Percentiles rank a stretch among this genome's conserved stretches.
phyloP scores from a whole-genome alignment of 2,888 invertebrate species.

The Diaphora mendica region DNA sequence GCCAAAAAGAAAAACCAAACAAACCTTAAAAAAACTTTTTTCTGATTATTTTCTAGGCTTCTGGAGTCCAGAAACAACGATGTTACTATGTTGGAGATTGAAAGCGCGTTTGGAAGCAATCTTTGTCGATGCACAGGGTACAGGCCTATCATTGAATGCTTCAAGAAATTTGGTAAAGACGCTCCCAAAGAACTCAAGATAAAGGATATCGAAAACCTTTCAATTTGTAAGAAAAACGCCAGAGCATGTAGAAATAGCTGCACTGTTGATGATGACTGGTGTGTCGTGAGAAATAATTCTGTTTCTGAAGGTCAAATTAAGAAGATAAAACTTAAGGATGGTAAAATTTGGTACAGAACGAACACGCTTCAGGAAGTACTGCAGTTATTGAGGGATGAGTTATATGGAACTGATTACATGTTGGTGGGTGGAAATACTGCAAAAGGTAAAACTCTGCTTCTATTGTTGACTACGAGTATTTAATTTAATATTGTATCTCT shows the following conservation, averaged over 20 bases:
- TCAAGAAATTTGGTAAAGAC: slow-evolving; percentile 86
- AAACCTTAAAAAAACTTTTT: not conserved
- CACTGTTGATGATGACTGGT: slow-evolving; percentile 61
- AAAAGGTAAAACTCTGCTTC: slow-evolving; percentile 76
- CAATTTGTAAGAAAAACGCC: slow-evolving; percentile 45
- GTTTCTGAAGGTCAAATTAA: slow-evolving; percentile 26
- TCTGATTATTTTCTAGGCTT: slow-evolving; percentile 58
- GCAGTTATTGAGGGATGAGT: slow-evolving; percentile 63
- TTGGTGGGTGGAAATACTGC: slow-evolving; percentile 90
- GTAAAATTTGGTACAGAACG: slow-evolving; percentile 83
- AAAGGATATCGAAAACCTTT: slow-evolving; percentile 16
- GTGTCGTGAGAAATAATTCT: slow-evolving; percentile 46
- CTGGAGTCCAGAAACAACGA: slow-evolving; percentile 67
- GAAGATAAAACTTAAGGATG: slow-evolving; percentile 59
- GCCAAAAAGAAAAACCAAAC: too few species aligned
- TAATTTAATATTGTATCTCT: not conserved
- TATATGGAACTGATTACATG: slow-evolving; percentile 76
- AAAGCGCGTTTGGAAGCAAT: slow-evolving; percentile 90
- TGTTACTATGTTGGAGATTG: slow-evolving; percentile 87
- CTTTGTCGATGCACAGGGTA: slow-evolving; percentile 91
- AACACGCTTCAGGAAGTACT: slow-evolving; percentile 76
- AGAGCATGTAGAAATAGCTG: slow-evolving; percentile 36
- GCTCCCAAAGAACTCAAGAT: slow-evolving; percentile 58
- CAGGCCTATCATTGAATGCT: slow-evolving; percentile 87
- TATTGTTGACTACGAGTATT: not conserved